Percentiles rank a stretch among this genome's conserved stretches.
These are phyloP conservation scores for Scomber colias DNA, from an alignment of 2,113 vertebrate genomes.

Conservation along the genomic window DNA sequence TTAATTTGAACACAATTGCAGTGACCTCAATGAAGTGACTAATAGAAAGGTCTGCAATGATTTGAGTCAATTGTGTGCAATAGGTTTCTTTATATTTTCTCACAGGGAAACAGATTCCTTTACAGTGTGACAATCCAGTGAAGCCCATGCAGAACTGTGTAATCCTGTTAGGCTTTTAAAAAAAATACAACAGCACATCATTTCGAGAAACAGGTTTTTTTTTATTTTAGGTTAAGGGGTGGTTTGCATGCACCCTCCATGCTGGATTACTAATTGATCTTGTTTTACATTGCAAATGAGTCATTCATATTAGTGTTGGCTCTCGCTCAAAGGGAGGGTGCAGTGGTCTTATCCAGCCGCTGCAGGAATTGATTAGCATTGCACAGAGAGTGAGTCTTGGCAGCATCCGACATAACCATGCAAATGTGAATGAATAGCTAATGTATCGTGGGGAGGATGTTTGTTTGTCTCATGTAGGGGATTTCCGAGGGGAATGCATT, in stretches of 20 bases:
- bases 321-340: conserved; percentile 68
- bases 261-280: conserved; percentile 82
- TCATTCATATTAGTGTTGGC: conserved; percentile 83
- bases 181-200: conserved; percentile 18
- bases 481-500: conserved; percentile 63
- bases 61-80: conserved; percentile 4
- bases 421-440: conserved; percentile 80
- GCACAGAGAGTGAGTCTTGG: conserved; percentile 76
- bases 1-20: conserved; percentile 16
- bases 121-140: conserved; percentile 16
- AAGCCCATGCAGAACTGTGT: conserved; percentile 42
- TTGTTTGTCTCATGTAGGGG: conserved; percentile 74
- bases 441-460: conserved; percentile 72
- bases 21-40: conserved; percentile 18
- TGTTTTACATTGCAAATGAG: conserved; percentile 86
- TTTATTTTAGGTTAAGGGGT: conserved; percentile 57
- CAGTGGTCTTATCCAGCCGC: conserved; percentile 78
- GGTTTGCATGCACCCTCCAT: conserved; percentile 56
- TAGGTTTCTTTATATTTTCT: conserved; percentile 28
- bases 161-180: conserved; percentile 64
- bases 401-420: conserved; percentile 63
- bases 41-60: not conserved
- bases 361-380: conserved; percentile 84
- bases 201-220: conserved; percentile 49
- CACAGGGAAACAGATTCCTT: conserved; percentile 24